Evolutionary conservation across 2,113 vertebrate species (phyloP).

Genomic region (Gnathonemus longibarbis): DNA sequence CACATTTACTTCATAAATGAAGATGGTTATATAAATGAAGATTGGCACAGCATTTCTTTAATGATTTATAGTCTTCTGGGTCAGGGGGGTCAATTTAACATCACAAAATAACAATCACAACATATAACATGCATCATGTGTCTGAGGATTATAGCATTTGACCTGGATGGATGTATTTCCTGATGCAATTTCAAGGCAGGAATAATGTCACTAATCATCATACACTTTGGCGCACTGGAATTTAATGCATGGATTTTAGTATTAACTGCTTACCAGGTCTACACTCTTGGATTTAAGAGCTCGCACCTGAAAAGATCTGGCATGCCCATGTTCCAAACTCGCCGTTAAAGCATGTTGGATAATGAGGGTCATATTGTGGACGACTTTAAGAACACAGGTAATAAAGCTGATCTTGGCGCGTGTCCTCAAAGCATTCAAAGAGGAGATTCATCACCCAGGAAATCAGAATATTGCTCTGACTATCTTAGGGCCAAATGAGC

Average conservation of each 20-base stretch:
- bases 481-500: conserved; percentile 30
- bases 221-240: background rate
- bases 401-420: background rate
- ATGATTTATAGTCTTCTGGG: background rate
- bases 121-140: background rate
- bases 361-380: background rate
- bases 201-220: background rate
- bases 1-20: background rate
- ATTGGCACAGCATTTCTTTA: too few species aligned
- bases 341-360: background rate
- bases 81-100: background rate
- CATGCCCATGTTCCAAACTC: background rate
- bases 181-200: background rate
- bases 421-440: conserved; percentile 9
- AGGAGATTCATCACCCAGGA: conserved; percentile 39
- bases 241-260: background rate
- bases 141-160: background rate
- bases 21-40: background rate
- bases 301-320: background rate
- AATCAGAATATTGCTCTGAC: conserved; percentile 31
- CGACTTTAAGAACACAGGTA: background rate
- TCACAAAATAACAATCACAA: background rate
- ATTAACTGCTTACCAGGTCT: background rate
- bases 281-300: background rate
- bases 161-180: background rate